These are phyloP conservation scores for Campodea augens DNA, from an alignment of 1,140 invertebrate species.

Conservation along the genomic window DNA sequence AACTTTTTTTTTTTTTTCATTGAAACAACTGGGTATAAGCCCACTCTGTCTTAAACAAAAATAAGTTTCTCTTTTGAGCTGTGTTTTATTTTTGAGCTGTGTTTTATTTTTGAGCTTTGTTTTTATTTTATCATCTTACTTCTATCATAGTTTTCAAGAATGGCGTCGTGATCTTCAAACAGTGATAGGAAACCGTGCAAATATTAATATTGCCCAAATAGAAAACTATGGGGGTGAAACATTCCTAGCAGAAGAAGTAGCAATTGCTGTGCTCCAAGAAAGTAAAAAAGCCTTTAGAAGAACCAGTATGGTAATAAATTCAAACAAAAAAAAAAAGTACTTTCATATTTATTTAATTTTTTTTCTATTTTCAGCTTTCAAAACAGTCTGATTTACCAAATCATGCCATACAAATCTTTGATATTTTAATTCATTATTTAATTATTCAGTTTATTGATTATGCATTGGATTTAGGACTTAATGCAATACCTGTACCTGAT, in stretches of 20 bases:
- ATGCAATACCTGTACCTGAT: constrained; percentile 78
- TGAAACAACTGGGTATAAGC: no score
- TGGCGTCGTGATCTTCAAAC: constrained; percentile 82
- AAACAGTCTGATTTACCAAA: constrained; percentile 50
- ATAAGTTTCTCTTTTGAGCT: no score
- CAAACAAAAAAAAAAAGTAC: constrained; percentile 4
- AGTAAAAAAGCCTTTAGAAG: constrained; percentile 76
- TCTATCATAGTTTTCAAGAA: constrained; percentile 58
- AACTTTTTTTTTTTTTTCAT: no score
- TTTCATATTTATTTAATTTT: background rate
- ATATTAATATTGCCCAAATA: constrained; percentile 80
- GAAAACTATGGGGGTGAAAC: constrained; percentile 95
- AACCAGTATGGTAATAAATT: constrained; percentile 48
- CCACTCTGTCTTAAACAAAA: no score
- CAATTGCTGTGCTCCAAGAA: constrained; percentile 78
- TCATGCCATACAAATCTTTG: constrained; percentile 69
- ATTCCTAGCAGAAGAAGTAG: constrained; percentile 91
- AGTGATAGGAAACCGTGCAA: constrained; percentile 70
- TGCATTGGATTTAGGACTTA: constrained; percentile 79
- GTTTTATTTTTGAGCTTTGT: no score
- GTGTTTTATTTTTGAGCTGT: no score
- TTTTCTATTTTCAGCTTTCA: constrained; percentile 42
- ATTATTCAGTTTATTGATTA: constrained; percentile 90
- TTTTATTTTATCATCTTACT: constrained; percentile 6
- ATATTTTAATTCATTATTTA: constrained; percentile 67